Evolutionary conservation across 1,140 invertebrate genomes (phyloP).

Genomic region (Paralvinella palmiformis): DNA sequence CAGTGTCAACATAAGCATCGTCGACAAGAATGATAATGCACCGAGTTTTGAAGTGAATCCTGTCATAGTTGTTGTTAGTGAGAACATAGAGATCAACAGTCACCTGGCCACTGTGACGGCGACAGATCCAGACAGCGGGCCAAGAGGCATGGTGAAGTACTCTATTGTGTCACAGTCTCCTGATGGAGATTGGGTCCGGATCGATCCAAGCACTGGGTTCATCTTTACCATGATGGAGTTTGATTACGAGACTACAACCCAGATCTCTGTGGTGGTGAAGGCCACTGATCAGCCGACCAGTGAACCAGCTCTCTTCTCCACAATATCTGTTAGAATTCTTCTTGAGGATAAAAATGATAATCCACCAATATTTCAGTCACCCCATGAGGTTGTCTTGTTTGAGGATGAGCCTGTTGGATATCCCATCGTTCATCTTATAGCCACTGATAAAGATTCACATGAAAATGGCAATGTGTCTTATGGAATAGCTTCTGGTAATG

Average conservation of each 20-base stretch:
- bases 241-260: slow-evolving; percentile 74
- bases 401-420: slow-evolving; percentile 59
- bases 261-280: slow-evolving; percentile 74
- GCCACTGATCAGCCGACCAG: slow-evolving; percentile 71
- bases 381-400: slow-evolving; percentile 38
- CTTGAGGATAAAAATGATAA: slow-evolving; percentile 74
- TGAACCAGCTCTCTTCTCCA: slow-evolving; percentile 63
- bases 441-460: slow-evolving; percentile 75
- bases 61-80: slow-evolving; percentile 26
- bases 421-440: slow-evolving; percentile 69
- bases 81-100: slow-evolving; percentile 2
- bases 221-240: slow-evolving; percentile 65
- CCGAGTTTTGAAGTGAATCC: slow-evolving; percentile 63
- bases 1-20: slow-evolving; percentile 81
- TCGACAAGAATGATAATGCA: slow-evolving; percentile 88
- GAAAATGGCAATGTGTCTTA: slow-evolving; percentile 84
- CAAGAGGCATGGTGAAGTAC: slow-evolving; percentile 80
- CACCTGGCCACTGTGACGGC: slow-evolving; percentile 14
- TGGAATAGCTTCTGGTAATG: slow-evolving; percentile 60
- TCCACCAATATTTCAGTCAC: slow-evolving; percentile 55
- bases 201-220: slow-evolving; percentile 76
- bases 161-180: slow-evolving; percentile 77
- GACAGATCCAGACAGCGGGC: slow-evolving; percentile 68
- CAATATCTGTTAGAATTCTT: slow-evolving; percentile 72
- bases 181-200: slow-evolving; percentile 56